phyloP scores from a whole-genome alignment of 2,113 vertebrate genomes.

The Saccopteryx bilineata region DNA sequence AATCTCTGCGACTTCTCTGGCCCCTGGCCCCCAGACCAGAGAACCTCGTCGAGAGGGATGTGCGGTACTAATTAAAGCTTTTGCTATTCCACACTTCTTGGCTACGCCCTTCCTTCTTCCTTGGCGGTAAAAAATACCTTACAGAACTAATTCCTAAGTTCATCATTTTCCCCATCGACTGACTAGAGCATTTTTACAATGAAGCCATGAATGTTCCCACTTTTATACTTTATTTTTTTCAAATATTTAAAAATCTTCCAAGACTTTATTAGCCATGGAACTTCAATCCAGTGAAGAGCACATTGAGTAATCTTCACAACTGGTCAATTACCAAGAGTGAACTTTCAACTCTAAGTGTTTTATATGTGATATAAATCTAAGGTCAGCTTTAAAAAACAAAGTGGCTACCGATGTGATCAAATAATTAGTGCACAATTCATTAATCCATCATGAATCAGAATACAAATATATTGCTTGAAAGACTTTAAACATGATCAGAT shows the following conservation, averaged over 20 bases:
- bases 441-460: conserved; percentile 42
- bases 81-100: no score
- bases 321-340: conserved; percentile 66
- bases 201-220: background rate
- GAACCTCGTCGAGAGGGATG: no score
- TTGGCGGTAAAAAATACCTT: no score
- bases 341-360: conserved; percentile 65
- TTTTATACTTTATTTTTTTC: conserved; percentile 15
- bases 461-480: conserved; percentile 29
- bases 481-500: conserved; percentile 2
- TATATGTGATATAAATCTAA: conserved; percentile 58
- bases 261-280: conserved; percentile 49
- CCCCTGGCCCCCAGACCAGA: no score
- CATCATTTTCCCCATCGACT: background rate
- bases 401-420: conserved; percentile 69
- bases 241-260: conserved; percentile 63
- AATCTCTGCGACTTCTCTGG: no score
- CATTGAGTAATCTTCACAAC: conserved; percentile 62
- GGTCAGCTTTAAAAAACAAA: conserved; percentile 62
- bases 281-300: conserved; percentile 67
- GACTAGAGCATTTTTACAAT: background rate
- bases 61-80: no score
- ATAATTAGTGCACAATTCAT: conserved; percentile 45
- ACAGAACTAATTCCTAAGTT: background rate
- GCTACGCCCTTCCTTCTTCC: no score